Percentiles rank a stretch among this genome's conserved stretches.
These are phyloP conservation scores for Orycteropus afer DNA, from an alignment of 2,113 vertebrate species.

Conservation along the genomic window DNA sequence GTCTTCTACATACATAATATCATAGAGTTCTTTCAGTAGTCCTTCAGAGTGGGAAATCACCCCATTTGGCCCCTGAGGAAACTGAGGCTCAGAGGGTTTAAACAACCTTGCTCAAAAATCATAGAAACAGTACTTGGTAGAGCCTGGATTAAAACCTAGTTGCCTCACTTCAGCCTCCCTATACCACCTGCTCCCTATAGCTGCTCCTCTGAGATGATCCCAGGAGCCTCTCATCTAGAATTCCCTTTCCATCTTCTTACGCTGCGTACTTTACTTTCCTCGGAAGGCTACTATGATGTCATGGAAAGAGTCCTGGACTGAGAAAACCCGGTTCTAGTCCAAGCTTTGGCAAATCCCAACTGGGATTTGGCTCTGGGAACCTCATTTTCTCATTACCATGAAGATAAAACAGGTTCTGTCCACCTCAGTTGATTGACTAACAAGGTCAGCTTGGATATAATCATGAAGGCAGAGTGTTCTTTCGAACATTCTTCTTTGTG, in stretches of 20 bases:
- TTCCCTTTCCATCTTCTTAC: background rate
- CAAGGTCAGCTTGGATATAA: background rate
- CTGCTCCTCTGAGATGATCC: background rate
- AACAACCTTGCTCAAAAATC: background rate
- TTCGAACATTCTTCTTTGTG: too few relatives aligned
- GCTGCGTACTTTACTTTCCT: background rate
- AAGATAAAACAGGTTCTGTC: background rate
- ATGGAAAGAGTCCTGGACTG: background rate
- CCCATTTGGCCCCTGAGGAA: background rate
- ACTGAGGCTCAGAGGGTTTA: background rate
- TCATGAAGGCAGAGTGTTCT: background rate
- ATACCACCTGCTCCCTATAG: background rate
- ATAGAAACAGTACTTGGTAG: background rate
- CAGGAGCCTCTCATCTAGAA: background rate
- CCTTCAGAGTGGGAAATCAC: background rate
- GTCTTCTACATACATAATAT: background rate
- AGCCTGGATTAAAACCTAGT: background rate
- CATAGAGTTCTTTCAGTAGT: background rate
- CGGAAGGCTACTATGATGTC: background rate
- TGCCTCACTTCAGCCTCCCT: background rate
- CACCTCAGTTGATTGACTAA: background rate
- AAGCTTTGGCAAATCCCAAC: background rate
- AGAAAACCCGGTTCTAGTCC: background rate
- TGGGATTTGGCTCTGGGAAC: background rate
- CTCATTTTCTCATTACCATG: background rate